Percentiles rank a stretch among this genome's conserved stretches.
phyloP scores from a whole-genome alignment of 2,113 vertebrate genomes.

The Calyptomena viridis region DNA sequence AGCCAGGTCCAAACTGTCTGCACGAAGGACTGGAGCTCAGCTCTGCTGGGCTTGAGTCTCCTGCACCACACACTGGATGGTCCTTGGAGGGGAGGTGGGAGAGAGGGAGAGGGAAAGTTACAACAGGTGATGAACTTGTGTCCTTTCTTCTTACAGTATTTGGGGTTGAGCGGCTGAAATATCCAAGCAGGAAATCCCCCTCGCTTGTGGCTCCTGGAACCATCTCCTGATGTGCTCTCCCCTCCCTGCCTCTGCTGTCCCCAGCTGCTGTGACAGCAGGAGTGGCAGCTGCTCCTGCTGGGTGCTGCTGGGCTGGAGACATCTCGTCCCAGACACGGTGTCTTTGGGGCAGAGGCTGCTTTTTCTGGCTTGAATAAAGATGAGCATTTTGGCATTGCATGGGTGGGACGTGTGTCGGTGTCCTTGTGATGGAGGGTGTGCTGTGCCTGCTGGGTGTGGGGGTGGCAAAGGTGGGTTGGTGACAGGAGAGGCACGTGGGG shows the following conservation, averaged over 20 bases:
- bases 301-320: too few relatives aligned
- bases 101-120: background rate
- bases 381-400: background rate
- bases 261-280: background rate
- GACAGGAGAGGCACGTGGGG: background rate
- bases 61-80: background rate
- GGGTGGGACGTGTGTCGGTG: background rate
- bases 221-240: background rate
- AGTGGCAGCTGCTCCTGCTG: background rate
- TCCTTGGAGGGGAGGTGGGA: background rate
- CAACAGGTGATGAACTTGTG: too few relatives aligned
- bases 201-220: background rate
- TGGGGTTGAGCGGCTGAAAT: background rate
- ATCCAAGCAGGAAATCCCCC: fast-evolving
- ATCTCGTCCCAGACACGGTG: too few relatives aligned
- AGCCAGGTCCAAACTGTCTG: background rate
- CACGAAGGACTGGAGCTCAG: background rate
- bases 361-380: background rate
- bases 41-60: background rate
- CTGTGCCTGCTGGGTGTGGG: fast-evolving
- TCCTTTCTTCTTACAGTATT: fast-evolving
- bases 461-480: background rate
- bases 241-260: fast-evolving
- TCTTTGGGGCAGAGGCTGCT: background rate
- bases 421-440: background rate